Evolutionary conservation across 2,888 invertebrate genomes (phyloP).

Genomic region (Anoplius nigerrimus): DNA sequence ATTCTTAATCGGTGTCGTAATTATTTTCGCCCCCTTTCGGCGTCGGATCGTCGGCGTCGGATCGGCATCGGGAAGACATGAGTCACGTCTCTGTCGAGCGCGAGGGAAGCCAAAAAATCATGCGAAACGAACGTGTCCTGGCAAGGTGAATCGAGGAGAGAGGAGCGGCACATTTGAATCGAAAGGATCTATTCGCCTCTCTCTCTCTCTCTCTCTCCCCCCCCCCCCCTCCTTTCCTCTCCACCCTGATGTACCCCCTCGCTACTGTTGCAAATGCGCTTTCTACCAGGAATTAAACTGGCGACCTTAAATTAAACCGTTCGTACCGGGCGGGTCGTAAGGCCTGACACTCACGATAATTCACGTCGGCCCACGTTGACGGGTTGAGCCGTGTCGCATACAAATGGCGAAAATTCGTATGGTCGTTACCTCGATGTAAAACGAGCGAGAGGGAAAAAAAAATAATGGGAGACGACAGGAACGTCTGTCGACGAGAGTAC

Average conservation of each 20-base stretch:
- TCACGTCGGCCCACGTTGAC: constrained; percentile 68
- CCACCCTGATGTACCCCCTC: constrained; percentile 1
- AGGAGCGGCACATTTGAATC: constrained; percentile 31
- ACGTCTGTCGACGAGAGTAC: constrained; percentile 27
- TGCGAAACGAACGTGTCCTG: constrained; percentile 31
- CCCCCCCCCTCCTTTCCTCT: background rate
- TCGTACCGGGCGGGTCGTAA: constrained; percentile 62
- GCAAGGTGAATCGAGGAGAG: constrained; percentile 31
- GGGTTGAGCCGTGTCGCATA: constrained; percentile 63
- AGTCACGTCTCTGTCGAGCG: constrained; percentile 19
- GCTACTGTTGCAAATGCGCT: constrained; percentile 62
- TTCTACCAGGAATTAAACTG: constrained; percentile 69
- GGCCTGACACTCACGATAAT: constrained; percentile 69
- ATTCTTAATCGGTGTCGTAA: background rate
- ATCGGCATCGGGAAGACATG: constrained; percentile 3
- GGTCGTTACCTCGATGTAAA: constrained; percentile 53
- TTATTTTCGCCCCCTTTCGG: background rate
- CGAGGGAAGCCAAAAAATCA: constrained; percentile 26
- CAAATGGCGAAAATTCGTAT: constrained; percentile 68
- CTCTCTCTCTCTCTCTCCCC: constrained; percentile 2
- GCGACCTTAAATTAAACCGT: constrained; percentile 71
- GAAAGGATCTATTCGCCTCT: constrained; percentile 24
- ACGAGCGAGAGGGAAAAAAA: constrained; percentile 30
- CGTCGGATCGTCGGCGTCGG: background rate
- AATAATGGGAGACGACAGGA: constrained; percentile 29